These are phyloP conservation scores for Drosophila stalkeri DNA, from an alignment of 2,888 invertebrate species.

Conservation along the genomic window DNA sequence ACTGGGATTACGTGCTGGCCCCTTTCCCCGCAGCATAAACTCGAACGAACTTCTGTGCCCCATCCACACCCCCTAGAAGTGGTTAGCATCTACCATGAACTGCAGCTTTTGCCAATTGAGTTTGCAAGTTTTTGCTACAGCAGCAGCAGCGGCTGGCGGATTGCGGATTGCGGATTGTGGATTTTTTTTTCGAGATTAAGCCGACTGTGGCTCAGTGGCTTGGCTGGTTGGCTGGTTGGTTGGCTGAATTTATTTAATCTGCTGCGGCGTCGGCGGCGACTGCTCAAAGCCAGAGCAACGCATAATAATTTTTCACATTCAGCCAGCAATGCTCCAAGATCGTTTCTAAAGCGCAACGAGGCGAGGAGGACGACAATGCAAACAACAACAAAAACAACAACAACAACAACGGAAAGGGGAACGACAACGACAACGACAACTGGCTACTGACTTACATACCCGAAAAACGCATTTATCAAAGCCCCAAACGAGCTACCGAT, in stretches of 20 bases:
- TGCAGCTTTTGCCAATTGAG: slow-evolving; percentile 67
- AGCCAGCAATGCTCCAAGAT: slow-evolving; percentile 46
- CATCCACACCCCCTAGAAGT: neutral
- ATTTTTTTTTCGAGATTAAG: slow-evolving; percentile 65
- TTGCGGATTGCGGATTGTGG: slow-evolving; percentile 64
- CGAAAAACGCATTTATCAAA: slow-evolving; percentile 81
- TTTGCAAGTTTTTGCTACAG: slow-evolving; percentile 74
- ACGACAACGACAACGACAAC: slow-evolving; percentile 50
- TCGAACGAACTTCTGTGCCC: neutral
- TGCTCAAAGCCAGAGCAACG: slow-evolving; percentile 76
- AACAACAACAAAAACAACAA: slow-evolving; percentile 19
- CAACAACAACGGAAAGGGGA: slow-evolving; percentile 17
- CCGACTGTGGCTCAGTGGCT: slow-evolving; percentile 41
- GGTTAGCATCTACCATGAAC: slow-evolving; percentile 20
- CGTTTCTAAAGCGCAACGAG: slow-evolving; percentile 19
- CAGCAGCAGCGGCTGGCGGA: slow-evolving; percentile 36
- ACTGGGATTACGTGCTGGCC: slow-evolving; percentile 78
- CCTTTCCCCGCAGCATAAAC: neutral
- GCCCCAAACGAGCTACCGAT: slow-evolving; percentile 56
- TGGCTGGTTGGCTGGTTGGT: slow-evolving; percentile 24
- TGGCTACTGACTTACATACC: slow-evolving; percentile 81
- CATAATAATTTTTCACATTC: slow-evolving; percentile 82
- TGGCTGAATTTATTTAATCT: slow-evolving; percentile 78
- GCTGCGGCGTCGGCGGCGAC: slow-evolving; percentile 79
- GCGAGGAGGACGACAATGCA: slow-evolving; percentile 14